Percentiles rank a stretch among this genome's conserved stretches.
phyloP scores from a whole-genome alignment of 2,797 vertebrate genomes.

The Coilia nasus region DNA sequence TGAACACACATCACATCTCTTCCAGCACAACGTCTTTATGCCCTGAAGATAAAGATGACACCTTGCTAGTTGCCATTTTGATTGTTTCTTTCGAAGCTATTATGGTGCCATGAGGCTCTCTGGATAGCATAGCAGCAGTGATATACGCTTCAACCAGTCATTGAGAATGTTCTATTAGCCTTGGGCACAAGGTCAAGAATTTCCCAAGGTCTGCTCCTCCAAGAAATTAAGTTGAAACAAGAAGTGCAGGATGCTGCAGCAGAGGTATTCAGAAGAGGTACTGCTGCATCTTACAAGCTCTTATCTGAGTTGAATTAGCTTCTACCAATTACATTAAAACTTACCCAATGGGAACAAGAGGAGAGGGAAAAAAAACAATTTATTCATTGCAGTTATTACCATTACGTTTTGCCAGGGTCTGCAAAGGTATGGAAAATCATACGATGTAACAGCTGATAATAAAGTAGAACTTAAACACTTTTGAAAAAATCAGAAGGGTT shows the following conservation, averaged over 20 bases:
- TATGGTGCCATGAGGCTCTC: neutral
- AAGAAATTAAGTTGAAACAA: neutral
- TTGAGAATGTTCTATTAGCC: neutral
- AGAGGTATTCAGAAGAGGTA: neutral
- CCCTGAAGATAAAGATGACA: no score
- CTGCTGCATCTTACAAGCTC: neutral
- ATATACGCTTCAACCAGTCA: neutral
- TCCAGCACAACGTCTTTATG: neutral
- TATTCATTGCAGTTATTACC: neutral
- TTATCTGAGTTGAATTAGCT: neutral
- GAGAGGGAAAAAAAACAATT: neutral
- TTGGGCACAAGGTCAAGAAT: constrained; percentile 3
- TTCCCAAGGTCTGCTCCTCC: neutral
- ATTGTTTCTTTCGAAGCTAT: neutral
- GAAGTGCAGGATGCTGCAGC: neutral
- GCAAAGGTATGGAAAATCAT: constrained; percentile 3
- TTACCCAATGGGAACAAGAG: neutral
- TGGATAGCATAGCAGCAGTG: neutral
- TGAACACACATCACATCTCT: neutral
- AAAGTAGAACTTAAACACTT: neutral
- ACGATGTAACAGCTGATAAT: neutral
- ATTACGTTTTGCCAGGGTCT: neutral
- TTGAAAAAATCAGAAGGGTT: constrained; percentile 42
- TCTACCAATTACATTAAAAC: neutral
- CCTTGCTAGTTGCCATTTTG: neutral